Conservation (phyloP, 2,797 vertebrate genomes). For the Dendrocincla fuliginosa region DNA sequence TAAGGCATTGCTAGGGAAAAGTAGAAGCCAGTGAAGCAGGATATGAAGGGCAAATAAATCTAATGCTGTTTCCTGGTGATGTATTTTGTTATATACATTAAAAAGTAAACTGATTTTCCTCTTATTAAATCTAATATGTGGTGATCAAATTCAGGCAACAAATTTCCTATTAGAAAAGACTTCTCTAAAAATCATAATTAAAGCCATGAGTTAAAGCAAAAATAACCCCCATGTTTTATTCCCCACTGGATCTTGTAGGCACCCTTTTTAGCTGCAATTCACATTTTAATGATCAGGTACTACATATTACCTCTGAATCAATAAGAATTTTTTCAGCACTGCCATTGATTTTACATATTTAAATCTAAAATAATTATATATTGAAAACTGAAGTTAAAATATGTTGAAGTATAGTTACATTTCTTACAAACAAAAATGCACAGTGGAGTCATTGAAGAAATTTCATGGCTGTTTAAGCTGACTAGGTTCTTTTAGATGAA, state of each 20-base stretch:
- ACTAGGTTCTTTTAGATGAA: background rate
- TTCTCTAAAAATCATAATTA: background rate
- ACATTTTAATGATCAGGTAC: background rate
- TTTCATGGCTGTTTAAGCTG: background rate
- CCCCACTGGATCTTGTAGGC: background rate
- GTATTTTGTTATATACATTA: background rate
- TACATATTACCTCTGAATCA: conserved; percentile 23
- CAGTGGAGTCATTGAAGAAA: background rate
- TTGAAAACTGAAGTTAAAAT: background rate
- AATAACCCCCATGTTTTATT: conserved; percentile 15
- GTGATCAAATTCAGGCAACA: background rate
- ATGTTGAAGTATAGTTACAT: background rate
- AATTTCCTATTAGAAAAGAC: background rate
- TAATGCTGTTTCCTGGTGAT: background rate
- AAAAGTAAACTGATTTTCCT: background rate
- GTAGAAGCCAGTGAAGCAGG: background rate
- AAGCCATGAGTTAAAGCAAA: conserved; percentile 2
- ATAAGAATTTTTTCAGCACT: conserved; percentile 27
- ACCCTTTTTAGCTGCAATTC: background rate
- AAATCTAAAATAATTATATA: background rate
- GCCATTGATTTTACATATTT: conserved; percentile 29
- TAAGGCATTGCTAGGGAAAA: background rate
- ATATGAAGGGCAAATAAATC: background rate
- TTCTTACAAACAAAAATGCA: background rate
- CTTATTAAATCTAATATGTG: background rate